Evolutionary conservation across 2,888 invertebrate genomes (phyloP).

Genomic region (Gerris lacustris): DNA sequence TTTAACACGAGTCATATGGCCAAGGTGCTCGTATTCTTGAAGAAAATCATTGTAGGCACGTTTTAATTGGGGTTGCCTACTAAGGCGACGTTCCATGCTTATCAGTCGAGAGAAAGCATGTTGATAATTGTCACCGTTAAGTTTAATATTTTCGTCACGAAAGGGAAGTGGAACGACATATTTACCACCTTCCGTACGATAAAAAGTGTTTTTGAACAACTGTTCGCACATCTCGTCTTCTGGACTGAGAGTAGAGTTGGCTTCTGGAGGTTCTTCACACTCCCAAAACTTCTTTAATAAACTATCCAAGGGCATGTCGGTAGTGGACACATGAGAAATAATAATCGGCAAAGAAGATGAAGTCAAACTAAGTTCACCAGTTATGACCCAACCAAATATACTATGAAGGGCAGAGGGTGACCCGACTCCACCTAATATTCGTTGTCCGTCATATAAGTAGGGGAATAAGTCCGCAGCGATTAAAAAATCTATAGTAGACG

Average conservation of each 20-base stretch:
- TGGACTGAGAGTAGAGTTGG: not conserved
- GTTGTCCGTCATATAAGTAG: not conserved
- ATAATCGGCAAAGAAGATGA: not conserved
- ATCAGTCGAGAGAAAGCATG: not conserved
- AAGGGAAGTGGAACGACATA: not conserved
- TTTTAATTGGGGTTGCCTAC: not conserved
- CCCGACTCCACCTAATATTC: not conserved
- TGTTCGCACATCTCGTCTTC: not conserved
- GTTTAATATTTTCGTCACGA: not conserved
- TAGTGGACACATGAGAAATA: not conserved
- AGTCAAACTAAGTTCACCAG: not conserved
- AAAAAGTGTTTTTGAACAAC: not conserved
- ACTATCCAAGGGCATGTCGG: not conserved
- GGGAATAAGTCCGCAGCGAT: not conserved
- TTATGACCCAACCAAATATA: not conserved
- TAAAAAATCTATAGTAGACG: not conserved
- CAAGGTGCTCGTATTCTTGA: not conserved
- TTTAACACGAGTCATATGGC: not conserved
- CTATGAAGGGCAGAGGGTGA: not conserved
- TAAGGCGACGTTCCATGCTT: not conserved
- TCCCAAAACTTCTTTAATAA: not conserved
- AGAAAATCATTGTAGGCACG: not conserved
- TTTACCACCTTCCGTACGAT: not conserved
- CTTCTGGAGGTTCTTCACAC: not conserved
- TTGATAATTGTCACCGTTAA: not conserved